A percentile compares a stretch with the other conserved stretches of the same genome.
Evolutionary conservation across 2,113 vertebrate species (phyloP).

Genomic region (Ictidomys tridecemlineatus): DNA sequence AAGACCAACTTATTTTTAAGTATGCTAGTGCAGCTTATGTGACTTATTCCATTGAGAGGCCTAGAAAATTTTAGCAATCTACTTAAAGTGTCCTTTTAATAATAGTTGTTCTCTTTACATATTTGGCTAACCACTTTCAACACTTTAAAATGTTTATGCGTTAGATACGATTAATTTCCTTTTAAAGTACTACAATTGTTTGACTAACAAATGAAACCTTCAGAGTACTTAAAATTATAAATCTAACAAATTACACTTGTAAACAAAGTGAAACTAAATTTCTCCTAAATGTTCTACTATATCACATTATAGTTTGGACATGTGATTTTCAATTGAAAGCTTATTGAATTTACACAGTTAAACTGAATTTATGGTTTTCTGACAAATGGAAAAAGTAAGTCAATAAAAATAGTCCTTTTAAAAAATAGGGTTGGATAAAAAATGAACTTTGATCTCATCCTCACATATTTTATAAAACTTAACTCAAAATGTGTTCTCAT

Average conservation of each 20-base stretch:
- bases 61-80: not conserved
- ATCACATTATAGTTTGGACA: not conserved
- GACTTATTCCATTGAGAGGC: not conserved
- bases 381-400: slow-evolving; percentile 31
- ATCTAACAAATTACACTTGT: slow-evolving; percentile 47
- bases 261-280: slow-evolving; percentile 6
- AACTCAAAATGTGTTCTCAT: not conserved
- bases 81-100: not conserved
- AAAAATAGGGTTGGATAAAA: not conserved
- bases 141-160: slow-evolving; percentile 47
- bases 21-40: not conserved
- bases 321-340: slow-evolving; percentile 49
- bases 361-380: slow-evolving; percentile 21
- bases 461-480: slow-evolving; percentile 17
- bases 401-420: not conserved
- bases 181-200: slow-evolving; percentile 41
- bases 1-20: not conserved
- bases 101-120: not conserved
- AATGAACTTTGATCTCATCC: not conserved
- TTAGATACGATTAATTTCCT: slow-evolving; percentile 19
- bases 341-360: slow-evolving; percentile 16
- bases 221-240: not conserved
- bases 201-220: not conserved
- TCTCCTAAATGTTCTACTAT: not conserved
- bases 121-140: slow-evolving; percentile 37